Evolutionary conservation across 2,113 vertebrate species (phyloP).

Genomic region (Chauna torquata): DNA sequence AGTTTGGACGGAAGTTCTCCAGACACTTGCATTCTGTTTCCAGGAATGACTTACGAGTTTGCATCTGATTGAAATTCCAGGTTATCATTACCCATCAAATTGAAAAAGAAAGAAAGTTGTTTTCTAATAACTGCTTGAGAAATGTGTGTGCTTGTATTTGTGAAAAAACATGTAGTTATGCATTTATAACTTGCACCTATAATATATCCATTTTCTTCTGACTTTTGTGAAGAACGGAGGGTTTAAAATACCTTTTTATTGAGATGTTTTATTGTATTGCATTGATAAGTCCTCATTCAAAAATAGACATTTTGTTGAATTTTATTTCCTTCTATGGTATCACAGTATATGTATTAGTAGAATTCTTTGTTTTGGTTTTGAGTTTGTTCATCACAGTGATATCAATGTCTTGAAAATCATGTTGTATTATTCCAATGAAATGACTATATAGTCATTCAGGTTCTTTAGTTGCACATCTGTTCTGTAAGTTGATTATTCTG

Average conservation of each 20-base stretch:
- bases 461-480: background rate
- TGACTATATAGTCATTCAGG: background rate
- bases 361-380: background rate
- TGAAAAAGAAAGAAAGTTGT: background rate
- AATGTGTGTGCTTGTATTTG: background rate
- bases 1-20: background rate
- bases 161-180: background rate
- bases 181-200: background rate
- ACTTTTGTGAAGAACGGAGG: background rate
- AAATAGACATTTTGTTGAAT: background rate
- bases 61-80: background rate
- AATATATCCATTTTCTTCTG: background rate
- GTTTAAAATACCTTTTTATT: background rate
- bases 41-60: background rate
- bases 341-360: background rate
- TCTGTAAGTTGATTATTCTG: background rate
- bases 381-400: background rate
- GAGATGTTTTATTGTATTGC: background rate
- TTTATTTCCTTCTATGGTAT: background rate
- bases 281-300: background rate
- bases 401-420: background rate
- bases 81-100: background rate
- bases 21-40: background rate
- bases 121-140: background rate
- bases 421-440: background rate